phyloP scores from a whole-genome alignment of 35 echinoderm and acorn worm genomes.

The Hemicentrotus pulcherrimus region DNA sequence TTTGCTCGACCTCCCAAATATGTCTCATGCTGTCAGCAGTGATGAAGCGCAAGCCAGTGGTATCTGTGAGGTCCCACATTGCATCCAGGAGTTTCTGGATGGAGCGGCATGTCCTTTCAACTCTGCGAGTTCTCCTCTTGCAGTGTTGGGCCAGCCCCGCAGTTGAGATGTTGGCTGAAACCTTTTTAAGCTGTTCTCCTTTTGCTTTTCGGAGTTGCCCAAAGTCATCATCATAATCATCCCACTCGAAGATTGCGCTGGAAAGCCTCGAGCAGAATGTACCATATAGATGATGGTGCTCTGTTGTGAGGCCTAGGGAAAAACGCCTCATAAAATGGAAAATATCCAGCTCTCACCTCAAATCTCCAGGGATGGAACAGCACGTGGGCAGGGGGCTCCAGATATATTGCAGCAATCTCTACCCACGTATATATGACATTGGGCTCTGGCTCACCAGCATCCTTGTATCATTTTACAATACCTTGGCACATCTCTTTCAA shows the following conservation, averaged over 20 bases:
- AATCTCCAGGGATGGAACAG: constrained; percentile 15
- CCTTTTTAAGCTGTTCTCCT: constrained; percentile 9
- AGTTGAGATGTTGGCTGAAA: constrained; percentile 22
- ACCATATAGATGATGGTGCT: too few relatives aligned
- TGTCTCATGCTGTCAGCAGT: constrained; percentile 19
- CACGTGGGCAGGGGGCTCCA: neutral
- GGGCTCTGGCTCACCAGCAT: constrained; percentile 47
- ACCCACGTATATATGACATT: constrained; percentile 37
- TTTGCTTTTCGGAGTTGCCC: neutral
- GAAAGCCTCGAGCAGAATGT: too few relatives aligned
- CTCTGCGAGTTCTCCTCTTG: constrained; percentile 27
- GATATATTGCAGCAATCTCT: constrained; percentile 56
- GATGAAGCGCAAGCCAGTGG: constrained; percentile 43
- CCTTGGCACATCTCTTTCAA: constrained; percentile 54
- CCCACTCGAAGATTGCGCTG: constrained; percentile 52
- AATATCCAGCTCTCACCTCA: constrained; percentile 29
- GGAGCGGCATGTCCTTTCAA: neutral
- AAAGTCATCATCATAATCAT: neutral
- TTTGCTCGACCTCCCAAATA: constrained; percentile 56
- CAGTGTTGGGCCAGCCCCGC: constrained; percentile 54
- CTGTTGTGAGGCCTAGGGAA: too few relatives aligned
- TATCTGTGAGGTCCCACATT: constrained; percentile 49
- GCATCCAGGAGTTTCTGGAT: constrained; percentile 30
- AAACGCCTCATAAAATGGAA: too few relatives aligned
- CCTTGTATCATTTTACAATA: constrained; percentile 35